These are phyloP conservation scores for Cosmia pyralina DNA, from an alignment of 2,888 invertebrate species.

Conservation along the genomic window DNA sequence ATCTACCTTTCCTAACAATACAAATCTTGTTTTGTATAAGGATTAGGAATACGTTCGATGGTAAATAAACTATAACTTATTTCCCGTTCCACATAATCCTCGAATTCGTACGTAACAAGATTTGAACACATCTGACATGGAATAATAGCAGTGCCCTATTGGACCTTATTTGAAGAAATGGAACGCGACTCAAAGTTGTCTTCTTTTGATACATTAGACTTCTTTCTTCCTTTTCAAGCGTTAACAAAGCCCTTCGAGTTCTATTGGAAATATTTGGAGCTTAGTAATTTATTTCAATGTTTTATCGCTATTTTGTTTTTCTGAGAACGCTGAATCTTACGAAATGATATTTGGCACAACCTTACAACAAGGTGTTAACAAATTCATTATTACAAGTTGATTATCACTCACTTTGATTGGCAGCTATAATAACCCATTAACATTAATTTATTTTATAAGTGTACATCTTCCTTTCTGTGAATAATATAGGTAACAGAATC, in stretches of 20 bases:
- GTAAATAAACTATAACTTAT: conserved; percentile 73
- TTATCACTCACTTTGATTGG: conserved; percentile 16
- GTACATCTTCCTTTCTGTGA: not conserved
- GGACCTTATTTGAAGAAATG: conserved; percentile 68
- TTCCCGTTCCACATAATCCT: conserved; percentile 70
- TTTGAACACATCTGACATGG: conserved; percentile 76
- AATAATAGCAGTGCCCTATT: conserved; percentile 70
- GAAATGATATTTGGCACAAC: conserved; percentile 4
- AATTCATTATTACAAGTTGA: not conserved
- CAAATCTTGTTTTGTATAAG: conserved; percentile 63
- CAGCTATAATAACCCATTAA: not conserved
- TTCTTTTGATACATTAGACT: conserved; percentile 67
- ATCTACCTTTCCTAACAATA: conserved; percentile 39
- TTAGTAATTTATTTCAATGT: conserved; percentile 46
- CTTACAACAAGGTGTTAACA: not conserved
- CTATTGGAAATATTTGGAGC: conserved; percentile 40
- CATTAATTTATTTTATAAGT: conserved; percentile 14
- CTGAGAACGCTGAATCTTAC: not conserved
- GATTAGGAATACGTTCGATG: conserved; percentile 66
- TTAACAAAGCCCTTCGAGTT: conserved; percentile 48
- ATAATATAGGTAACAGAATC: conserved; percentile 10
- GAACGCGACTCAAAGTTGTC: conserved; percentile 61
- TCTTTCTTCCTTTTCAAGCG: conserved; percentile 57
- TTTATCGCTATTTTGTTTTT: conserved; percentile 24
- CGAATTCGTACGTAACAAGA: conserved; percentile 74